A percentile compares a stretch with the other conserved stretches of the same genome.
Evolutionary conservation across 2,113 vertebrate genomes (phyloP).

Genomic region (Marcusenius ussheri): DNA sequence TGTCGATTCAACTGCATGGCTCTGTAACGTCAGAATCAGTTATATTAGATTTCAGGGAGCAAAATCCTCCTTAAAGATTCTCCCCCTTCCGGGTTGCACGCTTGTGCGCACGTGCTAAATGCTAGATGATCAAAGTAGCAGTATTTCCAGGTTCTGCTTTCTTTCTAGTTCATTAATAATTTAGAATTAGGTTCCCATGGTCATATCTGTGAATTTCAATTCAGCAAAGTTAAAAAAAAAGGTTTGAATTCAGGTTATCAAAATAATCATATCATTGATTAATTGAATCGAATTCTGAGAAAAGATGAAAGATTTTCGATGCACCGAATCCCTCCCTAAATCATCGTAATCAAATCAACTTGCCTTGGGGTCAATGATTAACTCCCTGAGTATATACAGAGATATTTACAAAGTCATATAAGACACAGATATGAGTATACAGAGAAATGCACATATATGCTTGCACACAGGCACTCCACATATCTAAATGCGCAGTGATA

Average conservation of each 20-base stretch:
- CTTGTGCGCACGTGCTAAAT: background rate
- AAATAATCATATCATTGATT: background rate
- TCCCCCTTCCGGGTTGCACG: background rate
- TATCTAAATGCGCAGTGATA: background rate
- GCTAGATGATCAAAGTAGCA: background rate
- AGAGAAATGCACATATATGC: background rate
- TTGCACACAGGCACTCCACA: background rate
- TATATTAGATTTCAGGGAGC: background rate
- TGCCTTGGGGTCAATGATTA: background rate
- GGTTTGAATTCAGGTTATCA: background rate
- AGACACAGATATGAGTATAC: background rate
- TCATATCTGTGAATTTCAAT: background rate
- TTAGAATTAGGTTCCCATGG: background rate
- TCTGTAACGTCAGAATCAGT: background rate
- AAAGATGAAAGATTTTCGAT: background rate
- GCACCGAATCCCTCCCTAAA: background rate
- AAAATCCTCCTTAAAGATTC: background rate
- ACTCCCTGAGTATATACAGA: background rate
- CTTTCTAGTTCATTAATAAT: background rate
- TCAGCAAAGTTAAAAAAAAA: background rate
- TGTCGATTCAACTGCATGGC: background rate
- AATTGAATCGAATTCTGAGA: background rate
- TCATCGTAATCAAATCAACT: background rate
- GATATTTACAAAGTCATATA: background rate
- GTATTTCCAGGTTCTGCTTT: background rate